Evolutionary conservation across 1,140 invertebrate genomes (phyloP), one percentile per base, ranked within the genome.

Genomic region (Lasioglossum albipes): DNA sequence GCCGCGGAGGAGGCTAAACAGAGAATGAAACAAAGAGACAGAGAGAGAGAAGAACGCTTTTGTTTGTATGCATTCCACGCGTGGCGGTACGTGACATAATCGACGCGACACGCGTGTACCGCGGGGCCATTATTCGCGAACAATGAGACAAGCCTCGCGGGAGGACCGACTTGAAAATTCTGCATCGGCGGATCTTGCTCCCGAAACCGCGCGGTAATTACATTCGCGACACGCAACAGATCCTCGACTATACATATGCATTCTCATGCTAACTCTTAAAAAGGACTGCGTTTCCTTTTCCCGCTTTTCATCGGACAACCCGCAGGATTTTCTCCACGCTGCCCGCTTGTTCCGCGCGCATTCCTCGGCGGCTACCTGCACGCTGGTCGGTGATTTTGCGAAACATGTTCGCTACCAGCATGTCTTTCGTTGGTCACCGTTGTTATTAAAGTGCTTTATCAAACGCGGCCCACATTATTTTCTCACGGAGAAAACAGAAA

Each of bases 21-120:
- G 49, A 57, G 59, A 45, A 45, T 5, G 16, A 20, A 62, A 16
- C 13, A 6, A 41, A 27, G 54, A 59, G 49, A 52, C 45, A 49
- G 18, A 13, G 69, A 18, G 49, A 27, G 54, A 59, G 49, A 52
- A 22, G 64, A 13, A 54, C 78, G 41, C 71, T 86, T 87, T 86
- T 83, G 66, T 84, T 81, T 67, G 84, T 80, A 86, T 84, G 85
- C 84, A 81, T 87, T 86, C 81, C 84, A 64, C 84, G 81, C 62
- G 81, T 85, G 62, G 57, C 70, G 36, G 61, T 87, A 81, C 83
- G 83, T 84, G 86, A 83, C 85, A 79, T 87, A 85, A 88, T 85
- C 87, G 78, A 62, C 75, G 76, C 69, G 54, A 81, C 85, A 81
- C 81, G 84, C 81, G 66, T 86, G 81, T 81, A 86, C 81, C 81